Evolutionary conservation across 2,888 invertebrate genomes (phyloP), one percentile per base, ranked within the genome.

Genomic region (Daptonema setosum): DNA sequence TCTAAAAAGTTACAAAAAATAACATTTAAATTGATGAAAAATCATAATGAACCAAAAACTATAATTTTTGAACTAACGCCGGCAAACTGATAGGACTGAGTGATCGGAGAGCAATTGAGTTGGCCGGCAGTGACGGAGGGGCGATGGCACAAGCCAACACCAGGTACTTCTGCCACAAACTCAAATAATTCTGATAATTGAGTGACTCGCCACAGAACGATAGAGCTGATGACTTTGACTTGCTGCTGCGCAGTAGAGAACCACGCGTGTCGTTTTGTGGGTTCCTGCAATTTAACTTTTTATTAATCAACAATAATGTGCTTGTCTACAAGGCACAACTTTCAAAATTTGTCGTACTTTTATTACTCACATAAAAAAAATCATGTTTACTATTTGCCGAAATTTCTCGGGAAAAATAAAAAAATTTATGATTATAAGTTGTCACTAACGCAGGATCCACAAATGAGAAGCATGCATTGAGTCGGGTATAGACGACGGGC

Each of bases 151-250:
- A 97, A 8, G 90, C 90, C 77, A 93, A 85, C 22, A 87, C 86
- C 65, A 91, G 81, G 74, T 95, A 93, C 76, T 93, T 93, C 70
- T 88, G 85, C 93, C 97, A 99, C 28, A 97, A 80, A 73, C 87
- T 87, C 78, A 95, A 81, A 73, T 93, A 90, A 35, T 86, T 81
- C 71, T 93, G 93, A 30, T 69, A 66, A n/a, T 62, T 65, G 24
- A 68, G 59, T 26, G 63, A 52, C 52, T 66, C 66, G 24, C 64
- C 63, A 54, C 65, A 65, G 24, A 67, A 56, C n/a, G 64, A 55
- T 26, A 53, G 55, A 2, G 62, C 58, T 8, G 62, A 60, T 22
- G 61, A 62, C 57, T 68, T 69, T 60, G 64, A 65, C 59, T 68
- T 68, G 61, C 70, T 73, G 63, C 85, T 82, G 57, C 95, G 79